Evolutionary conservation across 2,113 vertebrate species (phyloP), one percentile per base, ranked within the genome.

Genomic region (Prinia subflava): DNA sequence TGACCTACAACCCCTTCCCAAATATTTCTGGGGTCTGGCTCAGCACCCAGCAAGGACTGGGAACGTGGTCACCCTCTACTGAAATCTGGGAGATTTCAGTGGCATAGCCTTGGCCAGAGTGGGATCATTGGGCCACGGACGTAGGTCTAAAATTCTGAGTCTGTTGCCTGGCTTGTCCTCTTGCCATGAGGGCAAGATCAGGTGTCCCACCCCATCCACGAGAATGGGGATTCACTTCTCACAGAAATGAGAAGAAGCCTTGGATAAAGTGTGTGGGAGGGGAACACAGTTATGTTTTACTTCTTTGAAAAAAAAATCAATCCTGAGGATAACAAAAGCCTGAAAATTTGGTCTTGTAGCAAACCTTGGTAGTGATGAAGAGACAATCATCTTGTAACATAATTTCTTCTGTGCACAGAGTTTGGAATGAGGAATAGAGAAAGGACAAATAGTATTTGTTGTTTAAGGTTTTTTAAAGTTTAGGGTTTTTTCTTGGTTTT

Each of bases 31-130:
- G 20, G 35, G 35, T 27, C 25, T 77, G 33, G 10, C 42, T 68
- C 2, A 8, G 20, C 33, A 31, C 15, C 6, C 6, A 52, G 15
- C 22, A 90, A 76, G 10, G 30, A 4, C 3, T 44, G 20, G 20
- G 5, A 1, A 3, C 11, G 23, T 28, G 25, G 21, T n/a, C 12
- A 23, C 2, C 13, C 12, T 52, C 8, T 60, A 10, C 4, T 47
- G 44, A 74, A 74, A n/a, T 9, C 2, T 63, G 22, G 3, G 17
- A 77, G 15, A n/a, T 31, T 63, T 71, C 42, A 64, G 6, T 17
- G 47, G 9, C 0, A 0, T 19, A 4, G 20, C 37, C 4, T 11
- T 11, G 7, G 28, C 10, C 59, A 53, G 37, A 62, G 5, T 12
- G 20, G 35, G 42, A 16, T 15, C 22, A 11, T 1, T 70, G 56